These are phyloP conservation scores for Apodemus sylvaticus DNA, from an alignment of 2,113 vertebrate species.

Conservation along the genomic window DNA sequence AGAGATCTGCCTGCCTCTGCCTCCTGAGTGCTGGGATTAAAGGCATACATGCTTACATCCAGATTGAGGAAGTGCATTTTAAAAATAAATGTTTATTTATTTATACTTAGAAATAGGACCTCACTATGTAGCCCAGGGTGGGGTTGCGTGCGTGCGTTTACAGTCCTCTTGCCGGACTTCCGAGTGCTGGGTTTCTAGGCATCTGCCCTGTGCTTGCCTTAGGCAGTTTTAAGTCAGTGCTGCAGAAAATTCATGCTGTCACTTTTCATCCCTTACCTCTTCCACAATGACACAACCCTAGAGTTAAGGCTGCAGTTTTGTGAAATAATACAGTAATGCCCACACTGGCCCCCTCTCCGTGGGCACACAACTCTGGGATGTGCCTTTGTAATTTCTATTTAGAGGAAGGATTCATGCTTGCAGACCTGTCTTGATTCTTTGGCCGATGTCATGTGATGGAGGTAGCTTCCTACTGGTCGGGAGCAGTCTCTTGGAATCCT, in stretches of 20 bases:
- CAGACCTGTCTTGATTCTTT: background rate
- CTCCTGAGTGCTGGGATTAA: background rate
- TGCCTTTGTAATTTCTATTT: background rate
- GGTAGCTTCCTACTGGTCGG: background rate
- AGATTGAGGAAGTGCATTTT: background rate
- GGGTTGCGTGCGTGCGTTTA: background rate
- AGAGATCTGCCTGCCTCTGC: background rate
- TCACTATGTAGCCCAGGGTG: background rate
- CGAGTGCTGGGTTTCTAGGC: background rate
- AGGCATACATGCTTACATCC: too few species aligned
- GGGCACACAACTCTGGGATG: rapidly evolving
- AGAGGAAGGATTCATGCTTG: background rate
- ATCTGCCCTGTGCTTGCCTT: background rate
- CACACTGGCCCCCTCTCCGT: background rate
- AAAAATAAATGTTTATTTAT: background rate
- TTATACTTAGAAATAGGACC: background rate
- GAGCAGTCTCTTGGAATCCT: background rate
- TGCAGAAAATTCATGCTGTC: background rate
- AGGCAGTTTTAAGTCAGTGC: background rate
- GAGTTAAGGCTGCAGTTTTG: background rate
- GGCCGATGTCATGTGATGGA: background rate
- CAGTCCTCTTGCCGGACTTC: background rate
- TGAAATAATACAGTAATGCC: too few species aligned
- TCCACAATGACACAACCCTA: background rate
- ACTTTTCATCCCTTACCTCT: background rate